Evolutionary conservation across 2,113 vertebrate genomes (phyloP).

Genomic region (Vulpes lagopus): DNA sequence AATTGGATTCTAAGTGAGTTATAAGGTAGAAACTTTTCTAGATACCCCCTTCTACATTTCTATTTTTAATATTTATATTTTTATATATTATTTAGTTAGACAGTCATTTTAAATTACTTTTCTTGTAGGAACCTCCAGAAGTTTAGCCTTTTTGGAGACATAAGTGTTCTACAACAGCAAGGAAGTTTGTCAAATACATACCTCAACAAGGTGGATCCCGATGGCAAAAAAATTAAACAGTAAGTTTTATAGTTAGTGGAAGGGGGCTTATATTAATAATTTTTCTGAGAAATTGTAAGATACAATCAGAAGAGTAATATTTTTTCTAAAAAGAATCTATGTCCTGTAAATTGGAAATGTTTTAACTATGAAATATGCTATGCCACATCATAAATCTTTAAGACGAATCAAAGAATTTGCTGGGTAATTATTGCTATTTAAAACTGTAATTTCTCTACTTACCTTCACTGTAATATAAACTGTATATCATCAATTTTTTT

Average conservation of each 20-base stretch:
- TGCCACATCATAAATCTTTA: conserved; percentile 1
- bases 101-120: conserved; percentile 71
- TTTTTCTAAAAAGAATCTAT: conserved; percentile 32
- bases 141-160: conserved; percentile 97
- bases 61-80: conserved; percentile 46
- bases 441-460: conserved; percentile 14
- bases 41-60: conserved; percentile 38
- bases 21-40: conserved; percentile 3
- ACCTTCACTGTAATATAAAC: conserved; percentile 51
- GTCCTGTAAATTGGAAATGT: conserved; percentile 32
- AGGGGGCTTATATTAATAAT: conserved; percentile 15
- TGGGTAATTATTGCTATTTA: conserved; percentile 43
- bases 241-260: conserved; percentile 86
- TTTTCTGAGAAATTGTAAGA: conserved; percentile 26
- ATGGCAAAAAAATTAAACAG: conserved; percentile 98
- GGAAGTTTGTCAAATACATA: conserved; percentile 94
- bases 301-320: conserved; percentile 7
- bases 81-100: conserved; percentile 58
- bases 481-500: conserved; percentile 54
- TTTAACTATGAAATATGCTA: conserved; percentile 34
- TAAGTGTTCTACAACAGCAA: conserved; percentile 95
- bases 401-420: conserved; percentile 51
- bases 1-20: conserved; percentile 38
- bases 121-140: conserved; percentile 95
- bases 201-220: conserved; percentile 95